A percentile compares a stretch with the other conserved stretches of the same genome.
These are phyloP conservation scores for Erpobdella octoculata DNA, from an alignment of 2,888 invertebrate species.

Conservation along the genomic window DNA sequence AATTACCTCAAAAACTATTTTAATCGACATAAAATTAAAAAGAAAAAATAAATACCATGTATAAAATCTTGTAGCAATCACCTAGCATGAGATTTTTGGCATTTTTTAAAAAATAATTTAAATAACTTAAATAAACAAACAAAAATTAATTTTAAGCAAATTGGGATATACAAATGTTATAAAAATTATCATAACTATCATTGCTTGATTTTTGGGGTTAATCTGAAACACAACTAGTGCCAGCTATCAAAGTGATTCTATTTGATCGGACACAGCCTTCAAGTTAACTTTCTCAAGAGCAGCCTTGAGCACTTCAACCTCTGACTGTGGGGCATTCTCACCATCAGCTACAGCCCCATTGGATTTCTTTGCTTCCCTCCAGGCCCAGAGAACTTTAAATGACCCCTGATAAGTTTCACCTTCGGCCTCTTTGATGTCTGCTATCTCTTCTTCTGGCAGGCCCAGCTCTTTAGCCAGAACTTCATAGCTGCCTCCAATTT, in stretches of 20 bases:
- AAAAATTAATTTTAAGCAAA: no score
- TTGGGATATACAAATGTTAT: background rate
- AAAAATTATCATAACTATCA: background rate
- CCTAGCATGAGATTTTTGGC: no score
- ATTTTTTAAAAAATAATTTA: no score
- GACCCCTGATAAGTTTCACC: slow-evolving; percentile 33
- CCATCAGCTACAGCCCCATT: slow-evolving; percentile 7
- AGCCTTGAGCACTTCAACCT: slow-evolving; percentile 16
- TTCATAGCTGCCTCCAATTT: slow-evolving; percentile 30
- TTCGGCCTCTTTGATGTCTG: slow-evolving; percentile 31
- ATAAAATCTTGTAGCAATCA: no score
- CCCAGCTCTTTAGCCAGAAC: slow-evolving; percentile 28
- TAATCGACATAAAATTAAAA: no score
- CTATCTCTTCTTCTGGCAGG: slow-evolving; percentile 30
- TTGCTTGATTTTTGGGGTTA: background rate
- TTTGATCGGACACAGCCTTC: slow-evolving; percentile 24
- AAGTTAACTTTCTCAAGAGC: slow-evolving; percentile 16
- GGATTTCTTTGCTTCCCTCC: slow-evolving; percentile 25
- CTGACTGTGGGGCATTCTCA: slow-evolving; percentile 1
- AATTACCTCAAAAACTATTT: no score
- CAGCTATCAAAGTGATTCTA: background rate
- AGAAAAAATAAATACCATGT: no score
- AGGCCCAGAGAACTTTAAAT: slow-evolving; percentile 34
- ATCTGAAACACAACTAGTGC: background rate
- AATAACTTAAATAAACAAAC: no score